These are phyloP conservation scores for Drosophila novamexicana DNA, from an alignment of 1,140 invertebrate genomes.

Conservation along the genomic window DNA sequence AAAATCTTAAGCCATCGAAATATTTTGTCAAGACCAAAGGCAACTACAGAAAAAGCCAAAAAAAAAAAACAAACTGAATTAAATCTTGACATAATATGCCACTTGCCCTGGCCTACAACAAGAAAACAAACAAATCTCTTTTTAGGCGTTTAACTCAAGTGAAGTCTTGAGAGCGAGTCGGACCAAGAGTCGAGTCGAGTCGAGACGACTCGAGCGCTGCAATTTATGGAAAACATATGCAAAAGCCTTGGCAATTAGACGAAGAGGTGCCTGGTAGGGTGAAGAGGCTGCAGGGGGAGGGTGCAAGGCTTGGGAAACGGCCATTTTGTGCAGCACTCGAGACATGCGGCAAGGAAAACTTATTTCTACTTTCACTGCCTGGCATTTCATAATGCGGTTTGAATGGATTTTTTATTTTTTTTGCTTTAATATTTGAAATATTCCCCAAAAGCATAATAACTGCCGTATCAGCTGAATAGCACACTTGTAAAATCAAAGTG, in stretches of 20 bases:
- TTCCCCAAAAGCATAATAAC: not conserved
- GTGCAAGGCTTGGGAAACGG: not conserved
- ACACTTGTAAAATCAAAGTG: too few relatives aligned
- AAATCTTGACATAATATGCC: constrained; percentile 26
- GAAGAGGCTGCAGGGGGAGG: too few relatives aligned
- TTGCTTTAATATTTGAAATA: constrained; percentile 1
- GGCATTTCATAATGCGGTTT: constrained; percentile 11
- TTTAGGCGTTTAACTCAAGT: constrained; percentile 35
- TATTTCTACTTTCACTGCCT: constrained; percentile 15
- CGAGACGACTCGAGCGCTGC: constrained; percentile 18
- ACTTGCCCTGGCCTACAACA: constrained; percentile 1
- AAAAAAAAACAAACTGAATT: constrained; percentile 7
- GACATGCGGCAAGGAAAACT: too few relatives aligned
- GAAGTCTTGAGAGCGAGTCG: not conserved
- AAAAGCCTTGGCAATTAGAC: constrained; percentile 38
- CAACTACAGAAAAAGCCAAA: not conserved
- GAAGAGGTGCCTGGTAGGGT: not conserved
- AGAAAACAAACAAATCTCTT: constrained; percentile 19
- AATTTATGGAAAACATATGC: constrained; percentile 51
- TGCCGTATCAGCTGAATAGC: too few relatives aligned
- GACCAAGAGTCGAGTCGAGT: constrained; percentile 6
- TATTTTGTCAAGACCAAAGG: not conserved
- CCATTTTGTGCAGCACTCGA: constrained; percentile 23
- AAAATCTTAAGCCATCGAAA: constrained; percentile 34
- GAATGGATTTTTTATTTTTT: not conserved